Percentiles rank a stretch among this genome's conserved stretches.
Evolutionary conservation across 2,888 invertebrate genomes (phyloP).

Genomic region (Philhelius pedissequus): DNA sequence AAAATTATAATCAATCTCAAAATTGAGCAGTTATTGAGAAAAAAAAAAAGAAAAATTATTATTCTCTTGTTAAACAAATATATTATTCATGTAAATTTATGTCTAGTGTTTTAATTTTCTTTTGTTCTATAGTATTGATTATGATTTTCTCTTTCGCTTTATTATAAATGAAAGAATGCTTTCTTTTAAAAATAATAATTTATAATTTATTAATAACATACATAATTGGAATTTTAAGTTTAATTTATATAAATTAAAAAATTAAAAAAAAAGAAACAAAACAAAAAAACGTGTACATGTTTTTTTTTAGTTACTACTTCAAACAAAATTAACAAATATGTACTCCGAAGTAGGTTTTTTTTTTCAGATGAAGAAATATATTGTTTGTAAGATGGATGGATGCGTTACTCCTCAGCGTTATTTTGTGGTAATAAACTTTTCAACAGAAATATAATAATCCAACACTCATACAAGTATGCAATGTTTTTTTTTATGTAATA

Average conservation of each 20-base stretch:
- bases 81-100: neutral
- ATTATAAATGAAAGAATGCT: conserved; percentile 22
- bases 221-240: conserved; percentile 56
- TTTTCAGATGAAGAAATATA: conserved; percentile 6
- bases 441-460: conserved; percentile 47
- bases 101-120: neutral
- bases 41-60: neutral
- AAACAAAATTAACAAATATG: conserved; percentile 54
- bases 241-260: conserved; percentile 58
- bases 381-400: conserved; percentile 43
- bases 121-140: conserved; percentile 21
- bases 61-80: conserved; percentile 1
- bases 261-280: conserved; percentile 15
- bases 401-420: conserved; percentile 39
- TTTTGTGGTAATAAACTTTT: conserved; percentile 42
- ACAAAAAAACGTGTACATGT: conserved; percentile 5
- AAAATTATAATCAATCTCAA: neutral
- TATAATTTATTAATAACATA: conserved; percentile 48
- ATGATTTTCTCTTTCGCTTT: conserved; percentile 9
- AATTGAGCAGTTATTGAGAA: conserved; percentile 12
- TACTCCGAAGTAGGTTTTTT: conserved; percentile 8
- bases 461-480: conserved; percentile 49
- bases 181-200: conserved; percentile 38
- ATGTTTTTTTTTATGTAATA: conserved; percentile 14
- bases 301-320: conserved; percentile 14